phyloP scores from a whole-genome alignment of 1,140 invertebrate genomes.

The Megathymus violae region DNA sequence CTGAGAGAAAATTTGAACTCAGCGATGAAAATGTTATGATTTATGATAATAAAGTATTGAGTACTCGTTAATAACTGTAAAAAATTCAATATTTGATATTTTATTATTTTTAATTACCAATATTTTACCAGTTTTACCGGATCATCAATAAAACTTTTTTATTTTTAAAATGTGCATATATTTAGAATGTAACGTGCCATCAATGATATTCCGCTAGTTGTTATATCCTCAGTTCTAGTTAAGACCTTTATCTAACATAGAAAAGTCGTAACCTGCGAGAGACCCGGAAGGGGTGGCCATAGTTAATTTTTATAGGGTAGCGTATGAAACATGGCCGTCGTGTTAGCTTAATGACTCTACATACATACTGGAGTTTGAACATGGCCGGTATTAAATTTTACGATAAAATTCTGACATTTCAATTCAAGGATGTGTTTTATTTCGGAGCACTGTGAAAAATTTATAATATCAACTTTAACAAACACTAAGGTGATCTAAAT shows the following conservation, averaged over 20 bases:
- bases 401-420: slow-evolving; percentile 42
- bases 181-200: too few species aligned
- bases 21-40: too few species aligned
- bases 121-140: too few species aligned
- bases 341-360: slow-evolving; percentile 49
- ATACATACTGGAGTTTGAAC: slow-evolving; percentile 32
- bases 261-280: slow-evolving; percentile 21
- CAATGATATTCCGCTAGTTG: not conserved
- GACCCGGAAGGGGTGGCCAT: slow-evolving; percentile 35
- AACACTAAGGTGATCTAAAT: too few species aligned
- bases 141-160: too few species aligned
- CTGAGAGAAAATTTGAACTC: too few species aligned
- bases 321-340: slow-evolving; percentile 47
- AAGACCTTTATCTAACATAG: slow-evolving; percentile 11
- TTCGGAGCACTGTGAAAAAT: slow-evolving; percentile 4
- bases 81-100: too few species aligned
- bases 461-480: slow-evolving; percentile 8
- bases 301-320: slow-evolving; percentile 47
- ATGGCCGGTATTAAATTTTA: slow-evolving; percentile 41
- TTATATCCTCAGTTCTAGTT: not conserved
- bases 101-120: too few species aligned
- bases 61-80: too few species aligned
- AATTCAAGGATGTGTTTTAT: not conserved
- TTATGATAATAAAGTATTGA: too few species aligned
- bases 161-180: too few species aligned